Base-by-base conservation (phyloP, 1,140 invertebrate species). In the Epicauta chinensis region DNA sequence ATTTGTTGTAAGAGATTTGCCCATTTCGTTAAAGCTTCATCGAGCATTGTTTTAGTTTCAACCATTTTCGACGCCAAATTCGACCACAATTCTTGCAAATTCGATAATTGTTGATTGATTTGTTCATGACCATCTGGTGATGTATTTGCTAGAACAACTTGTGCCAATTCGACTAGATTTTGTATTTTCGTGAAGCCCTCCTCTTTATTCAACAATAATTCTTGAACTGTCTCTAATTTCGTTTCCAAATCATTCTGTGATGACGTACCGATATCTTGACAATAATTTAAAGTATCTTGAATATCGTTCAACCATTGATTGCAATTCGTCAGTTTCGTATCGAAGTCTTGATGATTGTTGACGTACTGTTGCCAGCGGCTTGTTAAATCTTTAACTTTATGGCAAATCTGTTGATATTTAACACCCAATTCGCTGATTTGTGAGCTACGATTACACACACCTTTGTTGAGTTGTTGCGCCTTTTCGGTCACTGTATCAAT, bases 311-410 rank as follows among this genome's bases (percentile, higher is more conserved):
- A 74, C 90, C 91, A 95, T 16, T 81, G 78, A 5, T 78, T 79
- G 59, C 87, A 93, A 63, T 93, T 87, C 0, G 82, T 75, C 5
- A 92, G 75, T 54, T 86, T 82, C 53, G 81, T 84, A 13, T 91
- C 81, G 66, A 95, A 95, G 56, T 93, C 87, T 72, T 93, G 85
- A 68, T 97, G 93, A 32, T 83, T 86, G 30, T 80, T 81, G 0
- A 94, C 92, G 71, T 93, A 95, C 59, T 90, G 86, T 59, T 94
- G 89, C 94, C 94, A 97, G 50, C 88, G 84, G 38, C 81, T 81
- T 40, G 89, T 87, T 13, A 94, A 70, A 65, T 97, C 93, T 70
- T 96, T 97, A 5, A 95, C 84, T 75, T 91, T 93, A 55, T 85
- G 83, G 13, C 84, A 87, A 41, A 96, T 78, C 59, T 91, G 85